phyloP scores from a whole-genome alignment of 35 echinoderm and acorn worm genomes.

The Apostichopus parvimensis region DNA sequence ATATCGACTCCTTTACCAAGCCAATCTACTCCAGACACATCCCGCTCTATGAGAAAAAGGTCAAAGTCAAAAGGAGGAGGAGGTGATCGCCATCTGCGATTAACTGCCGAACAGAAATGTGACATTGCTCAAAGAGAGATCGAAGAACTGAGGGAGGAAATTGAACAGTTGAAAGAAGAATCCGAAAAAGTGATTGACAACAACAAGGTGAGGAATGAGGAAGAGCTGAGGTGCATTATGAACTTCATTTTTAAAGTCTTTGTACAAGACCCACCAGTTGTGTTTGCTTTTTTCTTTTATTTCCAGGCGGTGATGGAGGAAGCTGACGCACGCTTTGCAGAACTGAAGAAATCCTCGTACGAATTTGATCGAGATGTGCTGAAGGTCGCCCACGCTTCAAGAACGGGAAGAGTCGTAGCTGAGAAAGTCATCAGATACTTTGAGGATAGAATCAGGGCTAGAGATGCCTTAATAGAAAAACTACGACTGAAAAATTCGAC shows the following conservation, averaged over 20 bases:
- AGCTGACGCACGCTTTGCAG: conserved; percentile 83
- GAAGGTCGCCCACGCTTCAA: conserved; percentile 75
- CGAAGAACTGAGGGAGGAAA: conserved; percentile 95
- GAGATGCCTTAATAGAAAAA: conserved; percentile 97
- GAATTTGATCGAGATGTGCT: conserved; percentile 96
- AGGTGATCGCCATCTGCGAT: conserved; percentile 86
- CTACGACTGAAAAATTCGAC: conserved; percentile 96
- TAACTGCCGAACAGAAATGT: conserved; percentile 96
- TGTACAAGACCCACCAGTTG: no score
- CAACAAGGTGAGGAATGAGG: conserved; percentile 71
- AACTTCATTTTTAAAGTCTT: no score
- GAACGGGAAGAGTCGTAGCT: conserved; percentile 75
- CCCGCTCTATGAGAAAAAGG: conserved; percentile 80
- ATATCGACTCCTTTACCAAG: conserved; percentile 76
- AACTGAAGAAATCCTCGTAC: conserved; percentile 93
- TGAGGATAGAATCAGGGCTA: conserved; percentile 80
- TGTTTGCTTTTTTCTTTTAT: not conserved
- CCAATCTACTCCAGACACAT: conserved; percentile 75
- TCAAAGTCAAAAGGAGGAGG: conserved; percentile 91
- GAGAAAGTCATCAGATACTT: conserved; percentile 89
- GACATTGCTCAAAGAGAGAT: conserved; percentile 98
- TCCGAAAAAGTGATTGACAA: conserved; percentile 92
- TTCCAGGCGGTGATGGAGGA: conserved; percentile 95
- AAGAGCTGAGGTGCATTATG: no score
- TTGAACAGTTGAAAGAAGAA: conserved; percentile 96